Base-by-base conservation (phyloP, 92 coral and sea anemone genomes). In the Parazoanthus darwini region DNA sequence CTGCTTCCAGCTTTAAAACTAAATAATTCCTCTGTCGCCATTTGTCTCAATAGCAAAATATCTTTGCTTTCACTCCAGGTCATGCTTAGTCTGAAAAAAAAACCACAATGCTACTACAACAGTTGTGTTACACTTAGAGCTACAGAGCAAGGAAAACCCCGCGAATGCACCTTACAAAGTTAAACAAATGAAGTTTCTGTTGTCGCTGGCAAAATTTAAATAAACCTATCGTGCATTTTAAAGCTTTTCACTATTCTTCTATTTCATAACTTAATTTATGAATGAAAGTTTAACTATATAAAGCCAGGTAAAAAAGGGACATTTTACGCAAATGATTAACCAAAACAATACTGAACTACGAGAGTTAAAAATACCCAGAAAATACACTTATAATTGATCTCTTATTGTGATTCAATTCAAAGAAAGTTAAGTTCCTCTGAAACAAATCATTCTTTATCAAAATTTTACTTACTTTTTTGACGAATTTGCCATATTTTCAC, bases 231-330 rank as follows among this genome's bases (percentile, higher is more conserved):
- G 33, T 29, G 33, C 33, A 29, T 29, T 29, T 29, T 29, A 29
- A 29, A 29, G 33, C 33, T 29, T 29, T 29, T 29, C 33, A 29
- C 33, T 29, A 29, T 29, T 29, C 33, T 29, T 35, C 26, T 43
- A 18, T 44, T 78, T 78, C n/a, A 78, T 78, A 44, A 78, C 66
- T 78, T 78, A 78, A 44, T 78, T 78, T 65, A 16, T 44, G 82
- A 33, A 78, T 78, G 7, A 78, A 78, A 78, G 65, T 37, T 44
- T 46, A 77, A 77, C 33, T 29, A 29, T 10, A 50, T 5, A 37
- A 46, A 78, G 82, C 82, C 82, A 65, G 66, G 82, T 78, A 78
- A 78, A 78, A 77, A 78, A 78, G 67, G 44, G 82, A 78, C 29
- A 37, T 78, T 46, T 78, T 37, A 78, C 63, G 36, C 23, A 48